Conservation (phyloP, 2,113 vertebrate genomes). For the Rhabdornis inornatus region DNA sequence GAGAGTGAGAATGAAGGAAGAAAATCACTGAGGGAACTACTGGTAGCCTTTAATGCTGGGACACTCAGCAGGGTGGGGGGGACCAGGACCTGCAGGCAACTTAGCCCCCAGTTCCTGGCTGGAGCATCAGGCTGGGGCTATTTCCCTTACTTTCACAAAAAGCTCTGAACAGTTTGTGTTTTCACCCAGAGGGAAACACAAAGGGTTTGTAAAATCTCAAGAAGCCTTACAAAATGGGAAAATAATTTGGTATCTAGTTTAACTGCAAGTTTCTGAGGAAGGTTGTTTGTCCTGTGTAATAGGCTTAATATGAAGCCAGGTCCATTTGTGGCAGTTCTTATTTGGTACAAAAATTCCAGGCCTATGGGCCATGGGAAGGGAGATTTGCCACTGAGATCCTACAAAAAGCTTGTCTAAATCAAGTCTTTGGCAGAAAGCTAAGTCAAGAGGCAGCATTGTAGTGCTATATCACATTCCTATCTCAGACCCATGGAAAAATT, state of each 20-base stretch:
- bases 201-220: not conserved
- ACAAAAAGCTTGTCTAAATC: not conserved
- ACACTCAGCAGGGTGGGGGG: accelerated
- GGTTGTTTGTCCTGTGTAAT: not conserved
- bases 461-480: not conserved
- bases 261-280: not conserved
- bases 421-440: not conserved
- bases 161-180: not conserved
- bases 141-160: accelerated
- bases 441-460: not conserved
- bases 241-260: not conserved
- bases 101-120: not conserved
- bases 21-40: not conserved
- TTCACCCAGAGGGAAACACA: not conserved
- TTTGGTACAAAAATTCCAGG: not conserved
- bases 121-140: not conserved
- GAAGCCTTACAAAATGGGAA: not conserved
- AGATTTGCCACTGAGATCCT: not conserved
- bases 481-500: not conserved
- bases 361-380: not conserved
- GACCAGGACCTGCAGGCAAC: not conserved
- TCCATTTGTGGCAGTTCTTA: not conserved
- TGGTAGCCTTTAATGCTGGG: not conserved
- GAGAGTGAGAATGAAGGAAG: not conserved
- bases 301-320: not conserved